Percentiles rank a stretch among this genome's conserved stretches.
Conservation (phyloP, 2,888 invertebrate species). For the Pycnomerus fuliginosus region DNA sequence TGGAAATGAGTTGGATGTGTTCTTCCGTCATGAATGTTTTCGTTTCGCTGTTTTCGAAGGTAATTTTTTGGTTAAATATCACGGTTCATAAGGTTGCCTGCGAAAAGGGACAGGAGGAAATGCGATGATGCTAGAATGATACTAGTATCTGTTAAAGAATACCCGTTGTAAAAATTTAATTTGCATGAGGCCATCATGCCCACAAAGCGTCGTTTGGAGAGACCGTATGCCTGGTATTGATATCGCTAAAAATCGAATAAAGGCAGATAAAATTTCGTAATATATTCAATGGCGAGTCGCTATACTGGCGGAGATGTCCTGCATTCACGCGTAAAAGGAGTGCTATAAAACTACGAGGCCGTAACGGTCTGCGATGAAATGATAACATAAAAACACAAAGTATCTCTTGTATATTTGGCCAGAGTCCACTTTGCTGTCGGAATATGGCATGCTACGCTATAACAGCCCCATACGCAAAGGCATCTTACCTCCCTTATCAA, state of each 20-base stretch:
- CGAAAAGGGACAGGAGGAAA: no score
- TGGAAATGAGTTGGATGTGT: no score
- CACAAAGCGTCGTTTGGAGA: no score
- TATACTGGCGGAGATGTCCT: conserved; percentile 7
- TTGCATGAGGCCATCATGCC: background rate
- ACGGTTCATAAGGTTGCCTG: no score
- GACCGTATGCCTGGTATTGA: background rate
- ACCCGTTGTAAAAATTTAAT: background rate
- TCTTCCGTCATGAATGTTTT: no score
- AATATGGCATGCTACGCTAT: no score
- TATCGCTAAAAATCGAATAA: conserved; percentile 5
- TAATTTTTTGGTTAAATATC: no score
- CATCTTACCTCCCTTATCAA: no score
- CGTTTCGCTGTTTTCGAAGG: no score
- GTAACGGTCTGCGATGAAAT: conserved; percentile 31
- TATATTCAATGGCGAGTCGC: conserved; percentile 15
- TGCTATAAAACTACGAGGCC: conserved; percentile 31
- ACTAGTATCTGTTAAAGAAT: no score
- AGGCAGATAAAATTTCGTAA: conserved; percentile 9
- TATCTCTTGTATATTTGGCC: conserved; percentile 26
- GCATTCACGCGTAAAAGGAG: conserved; percentile 24
- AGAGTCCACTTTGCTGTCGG: conserved; percentile 19
- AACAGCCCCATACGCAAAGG: no score
- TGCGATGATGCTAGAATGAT: no score
- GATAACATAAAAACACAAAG: conserved; percentile 37